Evolutionary conservation across 1,140 invertebrate genomes (phyloP), one percentile per base, ranked within the genome.

Genomic region (Drosophila subobscura): DNA sequence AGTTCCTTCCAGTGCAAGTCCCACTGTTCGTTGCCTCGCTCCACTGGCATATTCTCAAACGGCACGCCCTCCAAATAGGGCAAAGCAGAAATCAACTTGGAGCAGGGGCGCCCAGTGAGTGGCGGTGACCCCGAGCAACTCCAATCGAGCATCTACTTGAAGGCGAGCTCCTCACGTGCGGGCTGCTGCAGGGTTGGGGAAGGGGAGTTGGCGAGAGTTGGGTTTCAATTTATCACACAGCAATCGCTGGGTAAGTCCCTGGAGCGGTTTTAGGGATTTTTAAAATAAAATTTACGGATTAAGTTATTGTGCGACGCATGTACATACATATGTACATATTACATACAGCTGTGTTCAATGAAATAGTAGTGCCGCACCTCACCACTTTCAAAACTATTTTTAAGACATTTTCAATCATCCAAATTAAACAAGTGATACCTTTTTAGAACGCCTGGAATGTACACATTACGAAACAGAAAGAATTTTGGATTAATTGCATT

Each of bases 271-370:
- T 83, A 72, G 84, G 84, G 83, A 86, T 86, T 86, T 86, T 72
- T 70, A 73, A 89, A 88, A 88, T 88, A 90, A 90, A 90, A 90
- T 90, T 90, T 90, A 90, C 89, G 89, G 89, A 90, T 90, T 90
- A 90, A 90, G 89, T 90, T 90, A 89, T 90, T 90, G 83, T 73
- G 72, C 61, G 49, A 74, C 60, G 72, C 33, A 72, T 52, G 70
- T 63, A 37, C 33, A 20, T 10, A 41, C 12, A 46, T 22, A 20
- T 20, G 16, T 20, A 20, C 16, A n/a, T n/a, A n/a, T n/a, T n/a
- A n/a, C n/a, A n/a, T n/a, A n/a, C n/a, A n/a, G n/a, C n/a, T n/a
- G n/a, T n/a, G n/a, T n/a, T n/a, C n/a, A n/a, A n/a, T n/a, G n/a
- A n/a, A n/a, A n/a, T n/a, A n/a, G n/a, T n/a, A n/a, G n/a, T n/a